Base-by-base conservation (phyloP, 2,888 invertebrate species). In the Cerceris ruficornis region DNA sequence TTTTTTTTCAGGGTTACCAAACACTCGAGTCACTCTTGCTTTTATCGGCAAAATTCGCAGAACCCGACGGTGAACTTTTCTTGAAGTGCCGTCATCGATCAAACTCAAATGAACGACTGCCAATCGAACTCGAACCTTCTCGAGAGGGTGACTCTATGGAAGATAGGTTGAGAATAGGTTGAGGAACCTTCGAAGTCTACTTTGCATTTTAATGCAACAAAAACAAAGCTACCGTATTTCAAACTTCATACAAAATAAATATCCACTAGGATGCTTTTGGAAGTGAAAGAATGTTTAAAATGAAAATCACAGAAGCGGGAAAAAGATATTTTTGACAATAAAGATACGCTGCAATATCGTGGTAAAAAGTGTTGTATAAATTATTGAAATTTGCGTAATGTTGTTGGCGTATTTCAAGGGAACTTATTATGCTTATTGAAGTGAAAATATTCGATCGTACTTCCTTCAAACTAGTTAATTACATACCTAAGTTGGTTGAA, bases 31-130 rank as follows among this genome's bases (percentile, higher is more conserved):
- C 65, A 64, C 70, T 73, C 57, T 81, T 61, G 52, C 52, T 41
- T 9, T 49, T 75, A 72, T 77, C 69, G 69, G 60, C 50, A 58
- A 72, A 75, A 82, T 82, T 82, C 75, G 75, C 65, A 72, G 81
- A 78, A 75, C 60, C 67, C 58, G 58, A 50, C 69, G 54, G 50
- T 60, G 49, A 82, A 82, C 69, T 81, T 73, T 62, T 50, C 68
- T 62, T 82, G 46, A 39, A 82, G 78, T 82, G 68, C 67, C 49
- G 60, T 54, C 83, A 83, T 83, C 77, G 71, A 83, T 83, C 84
- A 77, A 84, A 75, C 81, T 72, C 69, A 72, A 73, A 70, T 57
- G 68, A 81, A 61, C 68, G 65, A 66, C 62, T 82, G 73, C 75
- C 82, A 82, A 79, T 79, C 75, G 80, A 82, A 68, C 55, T 82